Percentiles rank a stretch among this genome's conserved stretches.
Evolutionary conservation across 2,113 vertebrate genomes (phyloP).

Genomic region (Atlantisia rogersi): DNA sequence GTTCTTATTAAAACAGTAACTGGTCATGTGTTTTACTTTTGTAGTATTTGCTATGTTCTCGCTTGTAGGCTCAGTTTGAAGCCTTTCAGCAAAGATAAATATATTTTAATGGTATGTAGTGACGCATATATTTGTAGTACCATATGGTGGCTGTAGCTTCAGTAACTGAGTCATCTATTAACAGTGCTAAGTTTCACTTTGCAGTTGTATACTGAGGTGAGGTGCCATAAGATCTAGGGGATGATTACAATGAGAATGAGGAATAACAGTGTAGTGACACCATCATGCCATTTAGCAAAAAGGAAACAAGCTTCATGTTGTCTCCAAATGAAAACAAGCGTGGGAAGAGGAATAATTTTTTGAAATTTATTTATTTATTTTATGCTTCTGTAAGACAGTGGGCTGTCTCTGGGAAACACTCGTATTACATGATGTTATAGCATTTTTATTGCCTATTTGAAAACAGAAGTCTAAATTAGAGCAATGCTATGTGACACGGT

Average conservation of each 20-base stretch:
- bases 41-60: neutral
- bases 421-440: neutral
- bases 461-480: neutral
- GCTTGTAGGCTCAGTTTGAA: neutral
- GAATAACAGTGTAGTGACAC: neutral
- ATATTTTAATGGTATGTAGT: neutral
- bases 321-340: neutral
- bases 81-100: neutral
- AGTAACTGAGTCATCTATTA: neutral
- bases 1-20: neutral
- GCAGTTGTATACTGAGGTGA: neutral
- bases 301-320: neutral
- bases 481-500: neutral
- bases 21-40: neutral
- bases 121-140: neutral
- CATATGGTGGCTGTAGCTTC: neutral
- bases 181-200: neutral
- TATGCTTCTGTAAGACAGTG: neutral
- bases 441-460: neutral
- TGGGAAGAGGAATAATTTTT: neutral
- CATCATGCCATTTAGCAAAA: rapidly evolving
- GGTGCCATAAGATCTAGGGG: neutral
- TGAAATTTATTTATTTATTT: neutral
- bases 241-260: neutral
- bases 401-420: neutral